Conservation (phyloP, 2,888 invertebrate genomes). For the Meghimatium bilineatum region DNA sequence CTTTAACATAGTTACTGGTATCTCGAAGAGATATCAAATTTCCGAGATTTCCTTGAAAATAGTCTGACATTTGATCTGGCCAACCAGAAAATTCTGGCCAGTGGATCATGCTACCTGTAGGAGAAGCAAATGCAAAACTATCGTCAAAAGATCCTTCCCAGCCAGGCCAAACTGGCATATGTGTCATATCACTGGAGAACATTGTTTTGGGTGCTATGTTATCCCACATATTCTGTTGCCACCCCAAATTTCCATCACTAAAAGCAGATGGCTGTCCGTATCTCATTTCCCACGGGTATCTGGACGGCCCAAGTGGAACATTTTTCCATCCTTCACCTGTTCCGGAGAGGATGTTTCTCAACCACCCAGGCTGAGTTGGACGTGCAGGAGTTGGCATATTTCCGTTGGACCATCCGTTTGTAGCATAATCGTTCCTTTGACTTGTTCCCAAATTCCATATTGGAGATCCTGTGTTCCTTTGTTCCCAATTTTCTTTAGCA, state of each 20-base stretch:
- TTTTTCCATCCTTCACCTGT: not conserved
- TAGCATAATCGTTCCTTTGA: conserved; percentile 1
- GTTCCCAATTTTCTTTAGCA: conserved; percentile 13
- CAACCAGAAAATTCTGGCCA: not conserved
- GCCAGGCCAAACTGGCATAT: not conserved
- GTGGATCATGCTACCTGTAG: not conserved
- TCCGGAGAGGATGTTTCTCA: conserved; percentile 4
- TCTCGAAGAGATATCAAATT: conserved; percentile 18
- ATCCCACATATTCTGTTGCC: not conserved
- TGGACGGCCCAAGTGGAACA: not conserved
- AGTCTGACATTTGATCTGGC: not conserved
- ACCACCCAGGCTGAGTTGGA: conserved; percentile 13
- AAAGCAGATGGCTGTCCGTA: not conserved
- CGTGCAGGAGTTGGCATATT: not conserved
- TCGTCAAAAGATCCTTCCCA: not conserved
- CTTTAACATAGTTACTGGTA: not conserved
- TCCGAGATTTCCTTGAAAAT: not conserved
- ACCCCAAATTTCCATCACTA: not conserved
- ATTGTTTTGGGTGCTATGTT: not conserved
- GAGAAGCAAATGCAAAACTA: not conserved
- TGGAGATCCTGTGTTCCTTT: not conserved
- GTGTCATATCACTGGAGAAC: not conserved
- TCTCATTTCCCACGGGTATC: not conserved
- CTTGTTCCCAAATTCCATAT: not conserved
- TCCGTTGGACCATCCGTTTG: not conserved